Conservation (phyloP, 2,797 vertebrate species). For the Notolabrus celidotus region DNA sequence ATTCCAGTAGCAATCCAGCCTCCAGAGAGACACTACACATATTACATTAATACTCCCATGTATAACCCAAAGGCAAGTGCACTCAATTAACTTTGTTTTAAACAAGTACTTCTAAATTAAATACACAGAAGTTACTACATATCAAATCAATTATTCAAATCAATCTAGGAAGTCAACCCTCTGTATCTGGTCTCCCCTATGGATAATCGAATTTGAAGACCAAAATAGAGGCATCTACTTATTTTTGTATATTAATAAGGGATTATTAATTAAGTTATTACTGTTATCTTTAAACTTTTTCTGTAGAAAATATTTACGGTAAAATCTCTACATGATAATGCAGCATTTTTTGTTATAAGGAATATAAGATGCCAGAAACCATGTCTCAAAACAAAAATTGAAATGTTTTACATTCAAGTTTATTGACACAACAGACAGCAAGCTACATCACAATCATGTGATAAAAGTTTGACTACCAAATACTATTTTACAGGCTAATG, state of each 20-base stretch:
- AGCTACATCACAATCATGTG: constrained; percentile 59
- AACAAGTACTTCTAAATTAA: not conserved
- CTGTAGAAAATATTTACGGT: not conserved
- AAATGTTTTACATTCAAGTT: constrained; percentile 53
- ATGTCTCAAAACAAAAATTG: constrained; percentile 3
- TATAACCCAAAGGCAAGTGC: too few species aligned
- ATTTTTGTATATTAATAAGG: too few species aligned
- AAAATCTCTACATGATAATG: not conserved
- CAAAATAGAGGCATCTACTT: too few species aligned
- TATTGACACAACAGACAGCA: constrained; percentile 68
- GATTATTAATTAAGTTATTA: too few species aligned
- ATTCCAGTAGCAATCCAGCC: too few species aligned
- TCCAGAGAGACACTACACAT: too few species aligned
- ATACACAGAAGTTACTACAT: not conserved
- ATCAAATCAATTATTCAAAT: too few species aligned
- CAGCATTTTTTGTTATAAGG: not conserved
- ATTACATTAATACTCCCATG: not conserved
- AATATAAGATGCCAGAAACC: not conserved
- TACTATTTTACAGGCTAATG: constrained; percentile 61
- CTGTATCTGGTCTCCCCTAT: not conserved
- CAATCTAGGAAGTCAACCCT: not conserved
- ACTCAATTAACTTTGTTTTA: too few species aligned
- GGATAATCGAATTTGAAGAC: too few species aligned
- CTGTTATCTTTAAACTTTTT: too few species aligned
- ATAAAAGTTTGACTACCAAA: constrained; percentile 53